phyloP scores from a whole-genome alignment of 2,888 invertebrate species.

The Sesia bembeciformis region DNA sequence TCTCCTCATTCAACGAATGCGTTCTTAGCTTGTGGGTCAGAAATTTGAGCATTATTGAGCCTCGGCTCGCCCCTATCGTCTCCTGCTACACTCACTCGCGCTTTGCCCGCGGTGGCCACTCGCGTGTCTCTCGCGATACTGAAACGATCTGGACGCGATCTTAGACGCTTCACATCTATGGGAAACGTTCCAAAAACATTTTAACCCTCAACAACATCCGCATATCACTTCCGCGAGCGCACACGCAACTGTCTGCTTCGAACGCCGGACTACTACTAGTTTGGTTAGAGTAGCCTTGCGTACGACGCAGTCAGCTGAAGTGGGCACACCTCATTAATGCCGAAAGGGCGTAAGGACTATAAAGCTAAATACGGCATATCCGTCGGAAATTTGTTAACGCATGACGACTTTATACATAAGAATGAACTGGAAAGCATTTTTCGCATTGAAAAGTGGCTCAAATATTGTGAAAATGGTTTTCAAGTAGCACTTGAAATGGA shows the following conservation, averaged over 20 bases:
- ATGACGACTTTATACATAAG: slow-evolving; percentile 1
- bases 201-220: slow-evolving; percentile 51
- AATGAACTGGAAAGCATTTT: not conserved
- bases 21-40: slow-evolving; percentile 89
- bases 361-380: slow-evolving; percentile 35
- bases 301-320: slow-evolving; percentile 75
- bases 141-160: slow-evolving; percentile 13
- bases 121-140: slow-evolving; percentile 15
- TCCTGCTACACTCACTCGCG: slow-evolving; percentile 25
- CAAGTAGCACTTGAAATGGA: slow-evolving; percentile 62
- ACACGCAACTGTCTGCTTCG: slow-evolving; percentile 41
- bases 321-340: slow-evolving; percentile 56
- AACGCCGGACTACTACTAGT: slow-evolving; percentile 63
- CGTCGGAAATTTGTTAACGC: slow-evolving; percentile 12
- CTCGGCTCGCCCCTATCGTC: slow-evolving; percentile 59
- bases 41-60: slow-evolving; percentile 87
- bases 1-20: slow-evolving; percentile 89
- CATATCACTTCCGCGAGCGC: slow-evolving; percentile 33
- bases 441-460: slow-evolving; percentile 21
- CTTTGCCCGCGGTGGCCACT: slow-evolving; percentile 10
- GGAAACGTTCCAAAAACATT: slow-evolving; percentile 56
- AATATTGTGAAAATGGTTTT: slow-evolving; percentile 44
- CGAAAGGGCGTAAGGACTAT: slow-evolving; percentile 50
- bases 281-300: slow-evolving; percentile 62
- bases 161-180: slow-evolving; percentile 34